phyloP scores from a whole-genome alignment of 2,113 vertebrate genomes.

The Protobothrops mucrosquamatus region DNA sequence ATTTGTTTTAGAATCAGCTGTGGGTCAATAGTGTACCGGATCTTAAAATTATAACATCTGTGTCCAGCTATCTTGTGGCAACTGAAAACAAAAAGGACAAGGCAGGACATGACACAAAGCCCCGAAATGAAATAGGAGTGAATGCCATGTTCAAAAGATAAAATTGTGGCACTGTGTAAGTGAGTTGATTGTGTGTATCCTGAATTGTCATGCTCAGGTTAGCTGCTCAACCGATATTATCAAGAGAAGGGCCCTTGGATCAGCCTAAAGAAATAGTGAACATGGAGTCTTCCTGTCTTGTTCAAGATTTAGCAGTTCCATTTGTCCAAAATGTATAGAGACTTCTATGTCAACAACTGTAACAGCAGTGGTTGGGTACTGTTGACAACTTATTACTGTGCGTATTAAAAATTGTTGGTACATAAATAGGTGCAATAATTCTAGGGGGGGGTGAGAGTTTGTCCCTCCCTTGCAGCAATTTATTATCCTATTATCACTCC shows the following conservation, averaged over 20 bases:
- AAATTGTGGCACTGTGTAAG: not conserved
- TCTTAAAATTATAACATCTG: not conserved
- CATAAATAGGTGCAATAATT: slow-evolving; percentile 40
- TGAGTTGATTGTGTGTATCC: not conserved
- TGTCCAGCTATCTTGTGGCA: not conserved
- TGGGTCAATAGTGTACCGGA: not conserved
- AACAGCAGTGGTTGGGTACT: slow-evolving; percentile 2
- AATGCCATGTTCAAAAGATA: not conserved
- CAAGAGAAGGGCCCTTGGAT: not conserved
- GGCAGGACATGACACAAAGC: not conserved
- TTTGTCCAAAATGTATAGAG: not conserved
- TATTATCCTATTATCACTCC: slow-evolving; percentile 74
- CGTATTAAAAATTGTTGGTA: slow-evolving; percentile 32
- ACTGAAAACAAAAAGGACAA: not conserved
- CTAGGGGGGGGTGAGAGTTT: slow-evolving; percentile 17
- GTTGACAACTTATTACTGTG: slow-evolving; percentile 26
- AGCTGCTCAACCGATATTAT: not conserved
- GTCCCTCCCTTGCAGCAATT: slow-evolving; percentile 62
- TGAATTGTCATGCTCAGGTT: slow-evolving; percentile 28
- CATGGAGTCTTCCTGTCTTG: not conserved
- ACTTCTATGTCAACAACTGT: fast-evolving
- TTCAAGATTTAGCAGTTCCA: not conserved
- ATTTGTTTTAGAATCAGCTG: not conserved
- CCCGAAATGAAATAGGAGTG: not conserved
- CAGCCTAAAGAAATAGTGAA: not conserved